Conservation (phyloP, 2,113 vertebrate genomes). For the Cyprinodon tularosa region DNA sequence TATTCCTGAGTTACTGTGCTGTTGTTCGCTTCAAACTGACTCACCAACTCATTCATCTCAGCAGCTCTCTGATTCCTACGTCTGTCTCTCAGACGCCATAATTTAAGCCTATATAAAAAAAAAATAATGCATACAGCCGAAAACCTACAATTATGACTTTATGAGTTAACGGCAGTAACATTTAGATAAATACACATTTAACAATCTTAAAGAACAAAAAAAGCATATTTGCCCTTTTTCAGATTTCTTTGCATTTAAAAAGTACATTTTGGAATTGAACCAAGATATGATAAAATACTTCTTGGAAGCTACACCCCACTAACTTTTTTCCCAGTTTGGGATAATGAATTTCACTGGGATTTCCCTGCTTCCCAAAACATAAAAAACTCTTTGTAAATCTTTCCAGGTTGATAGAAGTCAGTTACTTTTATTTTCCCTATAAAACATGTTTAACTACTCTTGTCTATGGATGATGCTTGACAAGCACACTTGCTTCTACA, state of each 20-base stretch:
- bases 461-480: too few relatives aligned
- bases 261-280: neutral
- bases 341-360: too few relatives aligned
- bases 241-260: neutral
- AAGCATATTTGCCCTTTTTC: neutral
- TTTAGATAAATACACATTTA: neutral
- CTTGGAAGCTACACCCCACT: too few relatives aligned
- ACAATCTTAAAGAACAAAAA: neutral
- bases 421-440: too few relatives aligned
- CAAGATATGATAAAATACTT: neutral
- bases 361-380: too few relatives aligned
- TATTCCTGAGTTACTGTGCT: neutral
- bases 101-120: neutral
- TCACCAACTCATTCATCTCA: neutral
- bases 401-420: too few relatives aligned
- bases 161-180: neutral
- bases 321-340: neutral
- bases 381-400: too few relatives aligned
- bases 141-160: neutral
- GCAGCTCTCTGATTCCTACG: neutral
- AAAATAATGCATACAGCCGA: neutral
- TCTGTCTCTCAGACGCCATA: neutral
- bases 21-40: slow-evolving; percentile 7
- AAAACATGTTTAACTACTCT: too few relatives aligned
- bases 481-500: too few relatives aligned